A percentile compares a stretch with the other conserved stretches of the same genome.
Evolutionary conservation across 2,113 vertebrate species (phyloP).

Genomic region (cat (Felis catus)): DNA sequence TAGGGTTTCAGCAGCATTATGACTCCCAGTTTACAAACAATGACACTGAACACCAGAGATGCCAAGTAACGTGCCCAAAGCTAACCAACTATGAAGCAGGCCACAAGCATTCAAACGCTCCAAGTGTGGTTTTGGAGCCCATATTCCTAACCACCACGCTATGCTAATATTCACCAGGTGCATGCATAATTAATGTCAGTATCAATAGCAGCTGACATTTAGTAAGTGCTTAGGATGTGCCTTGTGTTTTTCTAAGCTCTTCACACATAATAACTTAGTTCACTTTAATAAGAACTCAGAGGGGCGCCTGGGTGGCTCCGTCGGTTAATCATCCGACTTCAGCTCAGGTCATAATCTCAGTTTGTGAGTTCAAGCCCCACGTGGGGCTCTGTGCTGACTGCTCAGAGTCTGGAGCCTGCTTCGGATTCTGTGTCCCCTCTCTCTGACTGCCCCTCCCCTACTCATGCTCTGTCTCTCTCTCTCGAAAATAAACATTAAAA

Average conservation of each 20-base stretch:
- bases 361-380: too few species aligned
- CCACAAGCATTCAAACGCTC: not conserved
- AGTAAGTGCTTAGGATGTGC: not conserved
- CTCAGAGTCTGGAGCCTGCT: too few species aligned
- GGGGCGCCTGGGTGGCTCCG: too few species aligned
- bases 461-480: too few species aligned
- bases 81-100: not conserved
- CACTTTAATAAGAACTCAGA: not conserved
- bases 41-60: not conserved
- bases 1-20: not conserved
- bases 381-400: too few species aligned
- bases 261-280: not conserved
- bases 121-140: not conserved
- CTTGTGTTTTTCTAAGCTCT: not conserved
- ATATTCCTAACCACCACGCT: not conserved
- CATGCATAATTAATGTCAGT: not conserved
- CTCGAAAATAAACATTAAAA: too few species aligned
- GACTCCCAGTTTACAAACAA: not conserved
- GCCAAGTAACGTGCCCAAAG: not conserved
- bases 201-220: not conserved
- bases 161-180: too few species aligned
- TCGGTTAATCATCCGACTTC: too few species aligned
- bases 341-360: too few species aligned
- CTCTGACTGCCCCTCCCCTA: too few species aligned
- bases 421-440: too few species aligned